Base-by-base conservation (phyloP, 1,140 invertebrate genomes). In the Cotesia typhae region DNA sequence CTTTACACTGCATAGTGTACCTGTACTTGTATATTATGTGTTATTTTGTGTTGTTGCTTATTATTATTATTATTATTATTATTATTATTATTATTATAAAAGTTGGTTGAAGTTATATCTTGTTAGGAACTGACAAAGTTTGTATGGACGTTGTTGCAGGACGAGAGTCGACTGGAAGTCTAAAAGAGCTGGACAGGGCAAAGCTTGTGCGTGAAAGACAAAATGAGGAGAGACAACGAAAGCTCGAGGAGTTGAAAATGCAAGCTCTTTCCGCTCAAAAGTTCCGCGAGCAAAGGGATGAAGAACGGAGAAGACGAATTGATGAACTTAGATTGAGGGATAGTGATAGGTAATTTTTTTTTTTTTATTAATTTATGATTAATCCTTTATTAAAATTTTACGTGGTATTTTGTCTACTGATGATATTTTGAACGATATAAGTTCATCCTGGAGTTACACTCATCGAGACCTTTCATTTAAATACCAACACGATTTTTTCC, bases 271-370 rank as follows among this genome's bases (percentile, higher is more conserved):
- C 93, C 59, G 94, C 94, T 78, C 94, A 96, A 88, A 92, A 92
- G 77, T 95, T 94, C 86, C 90, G 94, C 47, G 94, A 95, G 88
- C 93, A 95, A 85, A 92, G 94, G 80, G 94, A 96, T 83, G 92
- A 94, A 78, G 94, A 96, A 83, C 87, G 94, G 60, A 88, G 93
- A 74, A 89, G 89, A 77, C 89, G 94, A 74, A 92, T 95, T 81
- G 94, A 95, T 71, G 94, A 96, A 78, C 90, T 95, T 81, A 89
- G 93, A 75, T 83, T 88, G 66, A 91, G 91, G 73, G 95, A 96
- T 84, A 90, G 89, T 78, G 93, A 94, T 79, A 91, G 93, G 80
- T 89, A 67, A 61, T 64, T 72, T 60, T 1, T 12, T 66, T 64
- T 64, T 64, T 70, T 20, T 61, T 70, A 41, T 41, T 9, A 47